Percentiles rank a stretch among this genome's conserved stretches.
These are phyloP conservation scores for Pseudorhombus dupliciocellatus DNA, from an alignment of 2,113 vertebrate species.

Conservation along the genomic window DNA sequence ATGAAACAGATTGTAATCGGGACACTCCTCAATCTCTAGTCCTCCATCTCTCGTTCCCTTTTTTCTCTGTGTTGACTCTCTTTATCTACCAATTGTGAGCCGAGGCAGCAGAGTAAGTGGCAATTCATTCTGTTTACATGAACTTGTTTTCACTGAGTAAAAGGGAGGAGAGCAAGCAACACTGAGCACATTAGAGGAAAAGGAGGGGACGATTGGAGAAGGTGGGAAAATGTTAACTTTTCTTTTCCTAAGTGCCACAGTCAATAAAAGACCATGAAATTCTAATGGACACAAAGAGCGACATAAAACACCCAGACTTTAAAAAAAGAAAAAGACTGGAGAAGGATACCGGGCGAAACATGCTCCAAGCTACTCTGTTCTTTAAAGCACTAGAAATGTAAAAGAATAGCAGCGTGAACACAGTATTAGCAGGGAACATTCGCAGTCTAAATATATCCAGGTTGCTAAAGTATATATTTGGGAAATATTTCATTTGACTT, in stretches of 20 bases:
- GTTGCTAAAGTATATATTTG: no score
- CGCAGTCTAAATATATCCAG: not conserved
- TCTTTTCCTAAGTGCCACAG: slow-evolving; percentile 9
- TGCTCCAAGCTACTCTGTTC: not conserved
- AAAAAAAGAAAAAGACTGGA: not conserved
- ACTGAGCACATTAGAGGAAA: slow-evolving; percentile 28
- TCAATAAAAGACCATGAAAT: slow-evolving; percentile 37
- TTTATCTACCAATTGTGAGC: slow-evolving; percentile 53
- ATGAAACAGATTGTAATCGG: slow-evolving; percentile 62
- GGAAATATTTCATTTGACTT: no score
- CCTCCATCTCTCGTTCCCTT: slow-evolving; percentile 2
- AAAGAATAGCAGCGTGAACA: not conserved
- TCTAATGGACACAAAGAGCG: slow-evolving; percentile 21
- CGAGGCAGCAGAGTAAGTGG: slow-evolving; percentile 47
- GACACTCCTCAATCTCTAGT: slow-evolving; percentile 14
- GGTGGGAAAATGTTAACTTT: slow-evolving; percentile 8
- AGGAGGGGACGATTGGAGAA: slow-evolving; percentile 1
- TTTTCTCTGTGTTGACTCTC: slow-evolving; percentile 46
- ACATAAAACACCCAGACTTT: slow-evolving; percentile 13
- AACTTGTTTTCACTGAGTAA: slow-evolving; percentile 45
- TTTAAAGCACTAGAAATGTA: not conserved
- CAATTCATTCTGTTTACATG: slow-evolving; percentile 49
- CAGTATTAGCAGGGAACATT: not conserved
- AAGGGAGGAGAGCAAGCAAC: slow-evolving; percentile 27
- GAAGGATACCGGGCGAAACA: not conserved